A percentile compares a stretch with the other conserved stretches of the same genome.
Evolutionary conservation across 2,888 invertebrate species (phyloP).

Genomic region (Morpho helenor): DNA sequence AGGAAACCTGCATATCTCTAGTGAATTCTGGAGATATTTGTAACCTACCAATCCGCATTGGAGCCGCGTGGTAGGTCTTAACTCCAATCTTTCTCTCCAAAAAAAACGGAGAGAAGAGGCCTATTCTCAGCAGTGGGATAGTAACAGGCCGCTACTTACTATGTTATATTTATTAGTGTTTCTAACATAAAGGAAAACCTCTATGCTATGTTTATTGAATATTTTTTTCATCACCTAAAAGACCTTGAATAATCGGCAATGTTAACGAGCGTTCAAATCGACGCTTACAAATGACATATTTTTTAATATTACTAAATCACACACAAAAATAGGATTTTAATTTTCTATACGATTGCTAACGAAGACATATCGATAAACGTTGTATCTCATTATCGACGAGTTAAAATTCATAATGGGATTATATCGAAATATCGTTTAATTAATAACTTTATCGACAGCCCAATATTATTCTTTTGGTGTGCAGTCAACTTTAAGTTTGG

Average conservation of each 20-base stretch:
- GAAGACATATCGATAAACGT: constrained; percentile 63
- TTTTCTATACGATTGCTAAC: constrained; percentile 52
- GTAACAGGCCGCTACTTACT: too few relatives aligned
- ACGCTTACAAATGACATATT: constrained; percentile 2
- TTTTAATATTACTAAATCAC: constrained; percentile 14
- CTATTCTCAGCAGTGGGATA: too few relatives aligned
- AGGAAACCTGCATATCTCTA: too few relatives aligned
- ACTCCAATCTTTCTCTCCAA: too few relatives aligned
- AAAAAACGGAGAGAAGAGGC: too few relatives aligned
- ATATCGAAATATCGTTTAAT: constrained; percentile 64
- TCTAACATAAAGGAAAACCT: too few relatives aligned
- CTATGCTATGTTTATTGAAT: neutral
- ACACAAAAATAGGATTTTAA: constrained; percentile 40
- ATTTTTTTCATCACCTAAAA: constrained; percentile 5
- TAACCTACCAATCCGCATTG: too few relatives aligned
- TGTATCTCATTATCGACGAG: constrained; percentile 57
- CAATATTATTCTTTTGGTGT: neutral
- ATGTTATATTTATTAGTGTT: too few relatives aligned
- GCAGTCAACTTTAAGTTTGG: too few relatives aligned
- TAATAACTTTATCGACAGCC: constrained; percentile 55
- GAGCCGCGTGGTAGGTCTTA: too few relatives aligned
- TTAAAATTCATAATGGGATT: constrained; percentile 70
- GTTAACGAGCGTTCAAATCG: constrained; percentile 8
- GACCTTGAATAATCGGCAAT: neutral
- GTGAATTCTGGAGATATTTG: too few relatives aligned